Conservation (phyloP, 1,140 invertebrate genomes). For the Ceratoteleas bidentatus region DNA sequence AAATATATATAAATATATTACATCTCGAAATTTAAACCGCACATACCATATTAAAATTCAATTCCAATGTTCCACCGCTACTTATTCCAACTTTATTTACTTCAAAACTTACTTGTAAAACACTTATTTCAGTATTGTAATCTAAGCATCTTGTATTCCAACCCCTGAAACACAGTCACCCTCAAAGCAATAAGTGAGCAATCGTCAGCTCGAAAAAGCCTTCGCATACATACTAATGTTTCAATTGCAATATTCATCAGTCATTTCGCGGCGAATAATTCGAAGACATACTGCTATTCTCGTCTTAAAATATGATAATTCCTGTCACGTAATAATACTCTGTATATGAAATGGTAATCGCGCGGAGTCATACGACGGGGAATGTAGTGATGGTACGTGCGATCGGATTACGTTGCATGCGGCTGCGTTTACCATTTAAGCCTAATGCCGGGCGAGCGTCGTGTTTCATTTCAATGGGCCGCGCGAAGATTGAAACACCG, state of each 20-base stretch:
- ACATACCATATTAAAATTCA: no score
- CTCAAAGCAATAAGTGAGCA: no score
- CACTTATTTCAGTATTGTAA: no score
- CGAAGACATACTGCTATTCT: slow-evolving; percentile 21
- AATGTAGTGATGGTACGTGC: slow-evolving; percentile 60
- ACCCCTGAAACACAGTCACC: no score
- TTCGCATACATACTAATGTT: slow-evolving; percentile 29
- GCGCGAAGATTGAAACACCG: slow-evolving; percentile 12
- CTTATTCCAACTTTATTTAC: no score
- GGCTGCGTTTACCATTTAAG: slow-evolving; percentile 39
- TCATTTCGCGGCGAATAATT: slow-evolving; percentile 23
- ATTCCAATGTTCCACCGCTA: no score
- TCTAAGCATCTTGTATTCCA: no score
- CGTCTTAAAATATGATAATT: slow-evolving; percentile 59
- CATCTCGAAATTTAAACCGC: no score
- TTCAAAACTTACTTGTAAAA: no score
- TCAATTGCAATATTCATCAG: slow-evolving; percentile 26
- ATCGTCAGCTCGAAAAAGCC: no score
- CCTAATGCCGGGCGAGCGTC: slow-evolving; percentile 41
- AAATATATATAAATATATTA: no score
- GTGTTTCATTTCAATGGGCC: slow-evolving; percentile 26
- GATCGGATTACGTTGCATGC: slow-evolving; percentile 60
- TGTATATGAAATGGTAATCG: slow-evolving; percentile 60
- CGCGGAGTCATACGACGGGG: slow-evolving; percentile 49
- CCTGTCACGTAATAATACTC: slow-evolving; percentile 64